Evolutionary conservation across 64 coral and sea anemone species (phyloP), one percentile per base, ranked within the genome.

Genomic region (Montipora foliosa): DNA sequence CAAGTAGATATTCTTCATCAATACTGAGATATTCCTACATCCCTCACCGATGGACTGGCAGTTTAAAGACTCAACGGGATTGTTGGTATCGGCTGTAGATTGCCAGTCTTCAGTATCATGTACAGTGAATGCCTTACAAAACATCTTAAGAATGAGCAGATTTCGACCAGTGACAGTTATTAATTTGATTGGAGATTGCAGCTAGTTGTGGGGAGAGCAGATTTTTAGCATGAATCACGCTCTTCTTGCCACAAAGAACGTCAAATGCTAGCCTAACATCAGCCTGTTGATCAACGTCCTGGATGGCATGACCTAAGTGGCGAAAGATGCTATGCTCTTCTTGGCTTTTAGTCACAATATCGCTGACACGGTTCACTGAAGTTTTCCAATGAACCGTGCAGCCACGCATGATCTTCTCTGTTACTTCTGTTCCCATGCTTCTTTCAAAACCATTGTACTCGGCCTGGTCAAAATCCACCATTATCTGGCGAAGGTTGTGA

Each of bases 381-480:
- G 50, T 59, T 66, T 78, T 90, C 88, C 76, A 90, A 66, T 79
- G 88, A 79, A 90, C 72, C 15, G 57, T 78, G 58, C 75, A 72
- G 9, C 88, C 76, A 12, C 88, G 8, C 24, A 90, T 64, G 6
- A 90, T 59, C 53, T 69, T 79, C 58, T 67, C 21, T 15, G 58
- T 59, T 17, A 62, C 12, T 8, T 66, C 21, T 14, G 49, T 22
- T 24, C 87, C 75, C 24, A 90, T 64, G 29, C 4, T 50, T 44
- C 60, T 49, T 67, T 47, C 52, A 90, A 90, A 90, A 22, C 88
- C 75, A 45, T 90, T 90, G n/a, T 78, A 79, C n/a, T 90, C 75
- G n/a, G 48, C 90, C 49, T 83, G 79, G 48, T 92, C 90, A 75
- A 92, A 92, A 57, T 91, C 89, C 6, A 81, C 89, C 67, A 91